Conservation (phyloP, 2,888 invertebrate species). For the Chromoteleia sp. region DNA sequence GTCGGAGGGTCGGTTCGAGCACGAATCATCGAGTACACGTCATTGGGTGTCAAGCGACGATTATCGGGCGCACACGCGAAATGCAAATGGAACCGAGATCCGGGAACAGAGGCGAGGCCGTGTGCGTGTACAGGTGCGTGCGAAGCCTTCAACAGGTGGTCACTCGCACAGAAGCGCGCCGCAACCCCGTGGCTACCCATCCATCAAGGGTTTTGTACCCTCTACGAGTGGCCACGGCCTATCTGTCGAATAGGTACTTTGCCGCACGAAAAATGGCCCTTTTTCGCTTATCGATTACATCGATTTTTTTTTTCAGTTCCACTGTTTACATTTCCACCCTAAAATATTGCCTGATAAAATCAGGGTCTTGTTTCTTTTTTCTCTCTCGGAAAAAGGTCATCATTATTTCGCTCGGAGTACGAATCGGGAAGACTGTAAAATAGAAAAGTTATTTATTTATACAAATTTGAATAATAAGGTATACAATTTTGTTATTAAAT, state of each 20-base stretch:
- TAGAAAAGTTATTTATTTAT: too few relatives aligned
- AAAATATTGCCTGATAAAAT: conserved; percentile 37
- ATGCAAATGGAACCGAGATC: conserved; percentile 55
- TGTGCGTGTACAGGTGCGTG: conserved; percentile 83
- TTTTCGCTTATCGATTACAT: conserved; percentile 27
- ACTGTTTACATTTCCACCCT: conserved; percentile 39
- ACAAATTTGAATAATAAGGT: too few relatives aligned
- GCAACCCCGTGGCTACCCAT: conserved; percentile 82
- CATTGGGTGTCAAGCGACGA: conserved; percentile 67
- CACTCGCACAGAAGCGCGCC: conserved; percentile 76
- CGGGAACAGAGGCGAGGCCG: conserved; percentile 68
- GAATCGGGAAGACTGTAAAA: too few relatives aligned
- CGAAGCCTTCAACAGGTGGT: conserved; percentile 83
- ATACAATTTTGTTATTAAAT: too few relatives aligned
- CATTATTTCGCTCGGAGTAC: too few relatives aligned
- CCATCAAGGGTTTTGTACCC: conserved; percentile 84
- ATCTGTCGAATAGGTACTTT: conserved; percentile 71
- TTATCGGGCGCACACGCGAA: conserved; percentile 56
- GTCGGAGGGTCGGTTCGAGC: conserved; percentile 38
- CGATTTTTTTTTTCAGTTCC: conserved; percentile 61
- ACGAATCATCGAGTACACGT: conserved; percentile 61
- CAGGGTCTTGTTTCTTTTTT: neutral
- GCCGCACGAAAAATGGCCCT: conserved; percentile 65
- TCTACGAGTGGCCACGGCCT: conserved; percentile 74
- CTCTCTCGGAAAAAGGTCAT: neutral